Evolutionary conservation across 2,113 vertebrate species (phyloP), one percentile per base, ranked within the genome.

Genomic region (Halichoerus grypus): DNA sequence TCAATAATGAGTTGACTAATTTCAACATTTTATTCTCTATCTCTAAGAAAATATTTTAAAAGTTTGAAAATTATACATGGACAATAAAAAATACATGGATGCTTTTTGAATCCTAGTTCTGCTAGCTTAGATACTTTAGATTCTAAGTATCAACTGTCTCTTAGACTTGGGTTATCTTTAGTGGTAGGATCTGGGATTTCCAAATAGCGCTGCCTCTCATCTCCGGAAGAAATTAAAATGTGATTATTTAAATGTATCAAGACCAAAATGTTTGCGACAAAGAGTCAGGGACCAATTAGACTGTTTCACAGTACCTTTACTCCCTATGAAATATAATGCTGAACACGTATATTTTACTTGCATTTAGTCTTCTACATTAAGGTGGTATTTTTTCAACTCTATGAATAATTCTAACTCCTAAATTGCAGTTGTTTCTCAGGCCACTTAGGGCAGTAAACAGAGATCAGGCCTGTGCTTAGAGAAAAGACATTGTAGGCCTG

Each of bases 21-120:
- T 69, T 42, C 36, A 21, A 19, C 15, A 51, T 12, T 87, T 79
- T 39, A 63, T 46, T 89, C 33, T 71, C 13, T 59, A 28, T 65
- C 7, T 57, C 8, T 63, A 53, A 88, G 0, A 63, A 11, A 94
- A 67, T 21, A 3, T 74, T 92, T 90, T 26, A 69, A 67, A 39
- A 79, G 79, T 89, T 67, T 5, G 15, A 13, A 94, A 84, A 33
- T 12, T 67, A 59, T 65, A 24, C 8, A 22, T 61, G 3, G 4
- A 33, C 3, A 42, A 85, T 46, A 22, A 59, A 57, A 51, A 83
- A 80, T 39, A 55, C 46, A 67, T 36, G 7, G 31, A 9, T 85
- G 15, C 8, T 15, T 89, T 97, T 80, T 94, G 36, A 92, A 82
- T 85, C 7, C 4, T 91, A 88, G 83, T 88, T 83, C 5, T 57